Evolutionary conservation across 1,140 invertebrate species (phyloP).

Genomic region (Drosophila pruinosa): DNA sequence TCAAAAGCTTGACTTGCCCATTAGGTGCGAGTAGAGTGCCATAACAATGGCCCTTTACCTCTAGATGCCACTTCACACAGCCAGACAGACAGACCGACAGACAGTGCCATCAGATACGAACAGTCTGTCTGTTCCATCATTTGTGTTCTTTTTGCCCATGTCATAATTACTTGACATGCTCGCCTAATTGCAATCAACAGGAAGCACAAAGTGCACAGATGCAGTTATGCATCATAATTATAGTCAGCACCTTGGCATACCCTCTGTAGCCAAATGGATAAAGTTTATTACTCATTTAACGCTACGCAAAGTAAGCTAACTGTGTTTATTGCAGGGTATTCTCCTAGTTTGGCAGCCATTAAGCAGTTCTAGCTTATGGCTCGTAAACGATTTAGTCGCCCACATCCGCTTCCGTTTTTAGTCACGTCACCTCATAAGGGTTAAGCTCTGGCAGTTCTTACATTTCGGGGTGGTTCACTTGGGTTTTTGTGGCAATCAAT

Average conservation of each 20-base stretch:
- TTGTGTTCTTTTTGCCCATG: slow-evolving; percentile 49
- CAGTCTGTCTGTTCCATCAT: slow-evolving; percentile 9
- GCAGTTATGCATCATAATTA: slow-evolving; percentile 47
- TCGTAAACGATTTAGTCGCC: slow-evolving; percentile 35
- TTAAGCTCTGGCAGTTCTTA: slow-evolving; percentile 8
- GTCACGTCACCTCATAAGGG: slow-evolving; percentile 27
- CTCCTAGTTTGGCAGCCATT: neutral
- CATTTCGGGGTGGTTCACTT: slow-evolving; percentile 21
- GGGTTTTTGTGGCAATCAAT: slow-evolving; percentile 31
- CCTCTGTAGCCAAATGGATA: neutral
- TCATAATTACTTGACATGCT: slow-evolving; percentile 61
- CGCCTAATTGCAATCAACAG: slow-evolving; percentile 61
- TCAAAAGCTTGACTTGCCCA: slow-evolving; percentile 1
- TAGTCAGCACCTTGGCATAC: slow-evolving; percentile 16
- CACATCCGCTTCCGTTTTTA: slow-evolving; percentile 46
- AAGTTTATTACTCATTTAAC: neutral
- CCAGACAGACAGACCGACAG: neutral
- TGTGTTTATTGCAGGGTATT: slow-evolving; percentile 14
- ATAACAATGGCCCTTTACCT: slow-evolving; percentile 35
- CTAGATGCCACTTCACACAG: slow-evolving; percentile 22
- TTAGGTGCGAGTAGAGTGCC: slow-evolving; percentile 4
- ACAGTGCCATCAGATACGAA: neutral
- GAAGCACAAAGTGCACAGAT: slow-evolving; percentile 45
- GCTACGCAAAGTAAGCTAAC: neutral
- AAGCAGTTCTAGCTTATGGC: neutral